Evolutionary conservation across 2,888 invertebrate species (phyloP), one percentile per base, ranked within the genome.

Genomic region (Drosophila nigricruria): DNA sequence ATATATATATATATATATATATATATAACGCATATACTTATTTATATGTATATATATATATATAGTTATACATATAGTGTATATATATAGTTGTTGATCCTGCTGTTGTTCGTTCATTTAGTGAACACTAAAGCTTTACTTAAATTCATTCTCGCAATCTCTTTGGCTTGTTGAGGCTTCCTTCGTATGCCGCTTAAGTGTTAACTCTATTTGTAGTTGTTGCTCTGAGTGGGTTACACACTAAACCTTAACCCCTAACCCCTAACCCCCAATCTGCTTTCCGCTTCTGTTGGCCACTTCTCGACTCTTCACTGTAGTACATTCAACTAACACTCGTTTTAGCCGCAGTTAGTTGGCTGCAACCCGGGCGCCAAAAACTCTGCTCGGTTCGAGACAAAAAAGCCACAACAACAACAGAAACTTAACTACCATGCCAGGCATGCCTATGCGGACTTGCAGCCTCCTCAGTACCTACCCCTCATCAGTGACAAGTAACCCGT

Each of bases 181-280:
- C 61, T 57, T 34, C 60, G 54, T 56, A 40, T 58, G 59, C 8
- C 66, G 45, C 66, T 77, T 75, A 70, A 79, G 82, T 81, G 82
- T 79, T 81, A 70, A 79, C 72, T 71, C 69, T 87, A 82, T 82
- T 83, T 87, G 73, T 87, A 66, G 73, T 79, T 75, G 38, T 64
- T 52, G 72, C 58, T 54, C 16, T 16, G 45, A 58, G 60, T 58
- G 60, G 63, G 52, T 40, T 27, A 25, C 32, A 54, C 20, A 36
- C 32, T 36, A 38, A 16, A 5, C 40, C 18, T n/a, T 53, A 53
- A 25, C 53, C n/a, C 52, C 36, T 32, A 6, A 25, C 53, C n/a
- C 52, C 36, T 32, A 6, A 36, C 25, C 10, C 53, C 25, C 16
- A 18, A 52, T 10, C 23, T 23, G 6, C 52, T 16, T 10, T 4